Conservation (phyloP, 1,140 invertebrate species). For the Sycophila sp. region DNA sequence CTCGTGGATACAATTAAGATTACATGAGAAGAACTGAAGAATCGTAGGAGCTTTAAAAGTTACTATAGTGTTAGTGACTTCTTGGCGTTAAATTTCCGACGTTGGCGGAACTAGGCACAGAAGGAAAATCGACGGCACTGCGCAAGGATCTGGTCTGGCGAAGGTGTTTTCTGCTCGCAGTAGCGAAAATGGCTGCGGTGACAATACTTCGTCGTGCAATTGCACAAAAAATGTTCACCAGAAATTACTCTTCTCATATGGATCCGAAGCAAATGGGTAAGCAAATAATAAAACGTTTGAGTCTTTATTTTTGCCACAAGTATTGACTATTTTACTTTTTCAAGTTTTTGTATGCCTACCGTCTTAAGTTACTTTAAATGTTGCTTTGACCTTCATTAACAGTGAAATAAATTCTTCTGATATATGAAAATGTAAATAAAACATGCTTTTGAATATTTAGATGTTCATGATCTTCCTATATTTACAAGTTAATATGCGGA, state of each 20-base stretch:
- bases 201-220: conserved; percentile 12
- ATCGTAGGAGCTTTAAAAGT: no score
- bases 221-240: conserved; percentile 17
- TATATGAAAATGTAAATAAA: neutral
- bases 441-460: no score
- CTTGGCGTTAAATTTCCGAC: no score
- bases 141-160: neutral
- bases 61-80: no score
- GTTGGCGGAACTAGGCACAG: neutral
- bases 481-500: no score
- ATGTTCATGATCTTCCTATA: no score
- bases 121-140: no score
- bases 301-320: no score
- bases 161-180: neutral
- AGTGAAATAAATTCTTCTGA: no score
- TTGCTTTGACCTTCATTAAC: no score
- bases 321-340: neutral
- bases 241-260: conserved; percentile 10
- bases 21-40: neutral
- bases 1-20: no score
- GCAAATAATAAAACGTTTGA: neutral
- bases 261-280: conserved; percentile 6
- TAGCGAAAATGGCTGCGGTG: conserved; percentile 34
- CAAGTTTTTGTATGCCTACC: neutral
- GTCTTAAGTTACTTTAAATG: no score